Conservation (phyloP, 1,140 invertebrate species). For the Zaprionus vittiger region DNA sequence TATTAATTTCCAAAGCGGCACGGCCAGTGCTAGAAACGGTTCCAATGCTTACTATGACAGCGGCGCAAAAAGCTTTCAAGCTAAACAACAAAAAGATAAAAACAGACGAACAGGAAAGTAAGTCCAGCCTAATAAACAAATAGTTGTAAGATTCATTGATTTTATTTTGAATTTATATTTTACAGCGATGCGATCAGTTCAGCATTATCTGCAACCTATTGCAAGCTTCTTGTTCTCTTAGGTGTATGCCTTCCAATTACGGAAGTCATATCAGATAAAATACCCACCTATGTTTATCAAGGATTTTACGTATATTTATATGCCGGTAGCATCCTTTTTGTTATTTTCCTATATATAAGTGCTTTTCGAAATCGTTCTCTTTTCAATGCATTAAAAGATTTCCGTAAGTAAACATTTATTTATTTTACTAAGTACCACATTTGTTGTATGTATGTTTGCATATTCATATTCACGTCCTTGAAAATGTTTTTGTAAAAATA, state of each 20-base stretch:
- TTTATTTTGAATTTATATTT: constrained; percentile 13
- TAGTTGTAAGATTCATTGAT: background rate
- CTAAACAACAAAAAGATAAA: constrained; percentile 73
- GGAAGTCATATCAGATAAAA: constrained; percentile 87
- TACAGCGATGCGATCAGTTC: constrained; percentile 84
- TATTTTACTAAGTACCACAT: background rate
- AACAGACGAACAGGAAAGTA: constrained; percentile 84
- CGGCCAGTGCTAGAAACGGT: constrained; percentile 60
- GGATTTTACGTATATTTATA: constrained; percentile 94
- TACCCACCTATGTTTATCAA: constrained; percentile 88
- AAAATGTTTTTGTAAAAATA: background rate
- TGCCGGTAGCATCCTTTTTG: constrained; percentile 89
- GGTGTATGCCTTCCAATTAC: constrained; percentile 89
- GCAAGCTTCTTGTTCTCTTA: constrained; percentile 90
- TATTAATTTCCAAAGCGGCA: constrained; percentile 71
- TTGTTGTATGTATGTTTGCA: background rate
- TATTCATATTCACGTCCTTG: background rate
- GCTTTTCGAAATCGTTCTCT: constrained; percentile 87
- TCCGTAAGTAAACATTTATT: constrained; percentile 73
- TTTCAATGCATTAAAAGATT: constrained; percentile 84
- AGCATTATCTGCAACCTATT: constrained; percentile 89
- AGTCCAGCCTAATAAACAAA: constrained; percentile 23
- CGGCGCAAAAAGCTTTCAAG: constrained; percentile 71
- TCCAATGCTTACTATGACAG: constrained; percentile 61
- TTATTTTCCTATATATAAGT: constrained; percentile 90